phyloP scores from a whole-genome alignment of 1,140 invertebrate species.

The Carposina sasakii region DNA sequence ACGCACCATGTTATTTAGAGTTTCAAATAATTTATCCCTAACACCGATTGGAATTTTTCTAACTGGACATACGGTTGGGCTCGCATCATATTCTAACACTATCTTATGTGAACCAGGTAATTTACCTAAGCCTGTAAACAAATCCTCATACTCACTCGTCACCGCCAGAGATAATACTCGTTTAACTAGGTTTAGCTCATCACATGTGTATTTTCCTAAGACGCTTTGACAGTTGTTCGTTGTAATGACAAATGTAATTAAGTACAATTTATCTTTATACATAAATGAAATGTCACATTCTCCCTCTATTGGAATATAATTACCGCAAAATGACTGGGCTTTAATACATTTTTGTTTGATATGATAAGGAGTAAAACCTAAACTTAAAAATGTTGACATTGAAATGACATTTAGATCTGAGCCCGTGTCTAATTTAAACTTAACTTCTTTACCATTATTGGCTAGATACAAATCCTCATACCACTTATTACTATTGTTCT shows the following conservation, averaged over 20 bases:
- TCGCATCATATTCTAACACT: neutral
- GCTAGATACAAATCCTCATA: constrained; percentile 3
- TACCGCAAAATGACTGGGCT: constrained; percentile 9
- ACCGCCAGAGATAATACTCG: neutral
- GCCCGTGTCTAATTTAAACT: constrained; percentile 5
- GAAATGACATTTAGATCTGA: constrained; percentile 13
- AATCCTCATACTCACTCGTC: neutral
- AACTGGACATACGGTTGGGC: neutral
- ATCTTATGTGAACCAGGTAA: neutral
- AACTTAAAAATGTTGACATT: neutral
- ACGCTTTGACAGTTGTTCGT: neutral
- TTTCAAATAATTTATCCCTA: neutral
- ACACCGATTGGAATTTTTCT: neutral
- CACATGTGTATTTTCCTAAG: neutral
- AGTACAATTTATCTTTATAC: neutral
- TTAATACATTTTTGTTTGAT: neutral
- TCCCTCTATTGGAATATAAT: neutral
- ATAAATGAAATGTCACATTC: neutral
- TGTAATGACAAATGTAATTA: neutral
- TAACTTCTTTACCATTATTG: neutral
- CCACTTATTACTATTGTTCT: neutral
- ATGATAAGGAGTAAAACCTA: neutral
- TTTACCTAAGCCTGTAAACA: neutral
- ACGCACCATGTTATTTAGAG: neutral
- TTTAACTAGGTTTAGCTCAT: neutral